These are phyloP conservation scores for Myotis davidii DNA, from an alignment of 2,113 vertebrate genomes.

Conservation along the genomic window DNA sequence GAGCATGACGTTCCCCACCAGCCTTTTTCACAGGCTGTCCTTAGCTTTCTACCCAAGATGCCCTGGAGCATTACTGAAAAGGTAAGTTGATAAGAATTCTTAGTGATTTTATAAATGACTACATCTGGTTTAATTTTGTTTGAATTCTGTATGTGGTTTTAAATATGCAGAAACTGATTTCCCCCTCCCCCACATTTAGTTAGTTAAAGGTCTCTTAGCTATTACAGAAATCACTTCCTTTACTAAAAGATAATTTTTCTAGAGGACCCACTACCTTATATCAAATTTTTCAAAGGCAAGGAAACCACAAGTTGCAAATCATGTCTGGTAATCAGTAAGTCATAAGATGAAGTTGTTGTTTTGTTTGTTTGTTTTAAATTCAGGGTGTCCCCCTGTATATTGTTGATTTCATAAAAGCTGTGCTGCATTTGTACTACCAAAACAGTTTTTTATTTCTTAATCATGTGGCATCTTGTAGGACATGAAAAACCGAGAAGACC, in stretches of 20 bases:
- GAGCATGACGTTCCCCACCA: constrained; percentile 98
- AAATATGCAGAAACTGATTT: constrained; percentile 12
- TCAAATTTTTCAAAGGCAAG: background rate
- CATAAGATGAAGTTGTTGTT: background rate
- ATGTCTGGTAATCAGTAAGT: background rate
- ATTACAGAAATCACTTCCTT: background rate
- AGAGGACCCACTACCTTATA: background rate
- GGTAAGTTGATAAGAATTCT: constrained; percentile 80
- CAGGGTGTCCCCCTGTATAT: background rate
- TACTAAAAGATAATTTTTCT: background rate
- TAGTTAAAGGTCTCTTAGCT: background rate
- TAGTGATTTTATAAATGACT: background rate
- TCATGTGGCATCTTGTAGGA: constrained; percentile 85
- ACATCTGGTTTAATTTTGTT: background rate
- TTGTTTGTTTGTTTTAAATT: background rate
- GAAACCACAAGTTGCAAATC: background rate
- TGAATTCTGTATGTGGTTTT: background rate
- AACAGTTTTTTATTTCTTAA: background rate
- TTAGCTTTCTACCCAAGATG: constrained; percentile 96
- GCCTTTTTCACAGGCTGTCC: constrained; percentile 94
- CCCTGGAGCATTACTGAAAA: constrained; percentile 94
- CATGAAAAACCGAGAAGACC: constrained; percentile 90
- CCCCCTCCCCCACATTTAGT: background rate
- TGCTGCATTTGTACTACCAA: background rate
- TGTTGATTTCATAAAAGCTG: background rate